These are phyloP conservation scores for Enteromius unitaeniatus DNA, from an alignment of 2,797 vertebrate genomes.

Conservation along the genomic window DNA sequence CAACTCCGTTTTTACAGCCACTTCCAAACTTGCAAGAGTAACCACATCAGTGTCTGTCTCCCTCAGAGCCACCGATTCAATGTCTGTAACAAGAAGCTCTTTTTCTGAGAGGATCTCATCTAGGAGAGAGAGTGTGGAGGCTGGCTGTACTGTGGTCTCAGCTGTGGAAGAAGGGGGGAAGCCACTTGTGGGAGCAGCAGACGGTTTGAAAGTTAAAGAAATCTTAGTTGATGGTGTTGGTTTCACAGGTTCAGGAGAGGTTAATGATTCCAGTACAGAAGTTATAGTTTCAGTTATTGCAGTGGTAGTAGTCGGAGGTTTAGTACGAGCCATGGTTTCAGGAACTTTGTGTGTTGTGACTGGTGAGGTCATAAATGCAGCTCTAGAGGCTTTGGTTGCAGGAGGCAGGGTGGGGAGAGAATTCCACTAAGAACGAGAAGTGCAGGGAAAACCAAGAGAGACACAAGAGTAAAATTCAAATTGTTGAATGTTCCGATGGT, in stretches of 20 bases:
- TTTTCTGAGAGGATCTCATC: slow-evolving; percentile 45
- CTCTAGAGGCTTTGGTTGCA: slow-evolving; percentile 66
- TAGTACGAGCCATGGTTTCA: slow-evolving; percentile 61
- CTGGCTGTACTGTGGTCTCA: slow-evolving; percentile 28
- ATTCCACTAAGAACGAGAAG: slow-evolving; percentile 74
- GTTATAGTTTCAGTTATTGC: slow-evolving; percentile 44
- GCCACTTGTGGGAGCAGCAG: slow-evolving; percentile 59
- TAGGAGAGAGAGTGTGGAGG: slow-evolving; percentile 48
- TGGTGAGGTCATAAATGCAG: slow-evolving; percentile 59
- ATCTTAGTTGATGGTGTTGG: slow-evolving; percentile 46
- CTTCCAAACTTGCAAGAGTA: slow-evolving; percentile 49
- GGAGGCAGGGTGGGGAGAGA: slow-evolving; percentile 73
- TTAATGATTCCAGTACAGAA: slow-evolving; percentile 53
- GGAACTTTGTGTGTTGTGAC: slow-evolving; percentile 49
- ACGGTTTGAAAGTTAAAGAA: slow-evolving; percentile 67
- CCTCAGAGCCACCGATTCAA: slow-evolving; percentile 43
- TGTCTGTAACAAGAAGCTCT: slow-evolving; percentile 13
- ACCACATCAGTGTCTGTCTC: slow-evolving; percentile 22
- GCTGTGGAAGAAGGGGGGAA: slow-evolving; percentile 55
- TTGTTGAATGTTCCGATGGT: not conserved
- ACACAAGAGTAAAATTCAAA: slow-evolving; percentile 65
- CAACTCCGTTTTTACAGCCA: slow-evolving; percentile 41
- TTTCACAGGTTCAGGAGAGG: slow-evolving; percentile 61
- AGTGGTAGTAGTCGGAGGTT: slow-evolving; percentile 46
- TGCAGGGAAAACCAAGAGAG: slow-evolving; percentile 66